phyloP scores from a whole-genome alignment of 2,113 vertebrate species.

The Apteryx mantelli region DNA sequence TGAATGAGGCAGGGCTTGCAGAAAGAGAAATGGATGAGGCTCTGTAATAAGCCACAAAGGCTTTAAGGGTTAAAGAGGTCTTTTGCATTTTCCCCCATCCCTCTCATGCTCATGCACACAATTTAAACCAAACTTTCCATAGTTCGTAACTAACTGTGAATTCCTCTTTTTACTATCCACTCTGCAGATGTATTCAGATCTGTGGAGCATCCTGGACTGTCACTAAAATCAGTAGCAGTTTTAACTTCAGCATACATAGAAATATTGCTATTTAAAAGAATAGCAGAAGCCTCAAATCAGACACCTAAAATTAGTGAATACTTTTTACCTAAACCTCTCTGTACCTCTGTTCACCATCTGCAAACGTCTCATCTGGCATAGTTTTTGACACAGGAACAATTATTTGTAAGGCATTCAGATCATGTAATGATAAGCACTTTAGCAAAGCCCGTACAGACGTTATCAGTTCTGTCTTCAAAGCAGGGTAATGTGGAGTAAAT shows the following conservation, averaged over 20 bases:
- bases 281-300: not conserved
- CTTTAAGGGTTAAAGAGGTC: not conserved
- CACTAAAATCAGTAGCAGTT: not conserved
- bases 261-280: not conserved
- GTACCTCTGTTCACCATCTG: not conserved
- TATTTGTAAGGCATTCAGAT: not conserved
- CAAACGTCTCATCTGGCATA: not conserved
- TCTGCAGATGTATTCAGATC: not conserved
- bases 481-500: not conserved
- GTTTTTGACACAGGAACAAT: not conserved
- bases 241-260: not conserved
- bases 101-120: not conserved
- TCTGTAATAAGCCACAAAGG: not conserved
- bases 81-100: not conserved
- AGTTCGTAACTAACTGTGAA: not conserved
- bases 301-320: not conserved
- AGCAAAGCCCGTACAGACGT: not conserved
- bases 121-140: not conserved
- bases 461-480: constrained; percentile 25
- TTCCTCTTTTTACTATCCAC: not conserved
- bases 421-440: not conserved
- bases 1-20: not conserved
- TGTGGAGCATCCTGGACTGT: not conserved
- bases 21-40: not conserved
- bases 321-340: not conserved